Percentiles rank a stretch among this genome's conserved stretches.
Evolutionary conservation across 1,140 invertebrate genomes (phyloP).

Genomic region (Globodera rostochiensis): DNA sequence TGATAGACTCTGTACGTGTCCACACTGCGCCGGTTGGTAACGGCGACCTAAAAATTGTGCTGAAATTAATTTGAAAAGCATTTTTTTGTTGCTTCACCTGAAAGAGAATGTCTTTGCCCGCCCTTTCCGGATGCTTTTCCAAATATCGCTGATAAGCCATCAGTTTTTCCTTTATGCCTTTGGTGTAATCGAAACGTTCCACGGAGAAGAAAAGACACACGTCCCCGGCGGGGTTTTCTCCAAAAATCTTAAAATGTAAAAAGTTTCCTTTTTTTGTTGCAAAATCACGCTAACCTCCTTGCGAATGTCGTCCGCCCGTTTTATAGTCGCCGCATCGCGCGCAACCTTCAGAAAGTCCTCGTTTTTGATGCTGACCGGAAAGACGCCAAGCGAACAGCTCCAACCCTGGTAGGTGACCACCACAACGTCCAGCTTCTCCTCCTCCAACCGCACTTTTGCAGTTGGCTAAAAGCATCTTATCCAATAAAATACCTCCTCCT

Average conservation of each 20-base stretch:
- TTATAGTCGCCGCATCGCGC: conserved; percentile 48
- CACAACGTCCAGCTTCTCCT: conserved; percentile 59
- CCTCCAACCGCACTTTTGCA: conserved; percentile 50
- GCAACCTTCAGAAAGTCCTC: conserved; percentile 63
- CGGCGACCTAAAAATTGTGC: conserved; percentile 49
- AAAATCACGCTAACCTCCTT: conserved; percentile 45
- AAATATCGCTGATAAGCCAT: conserved; percentile 60
- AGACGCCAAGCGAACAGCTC: conserved; percentile 64
- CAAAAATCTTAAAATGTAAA: conserved; percentile 50
- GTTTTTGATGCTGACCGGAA: conserved; percentile 64
- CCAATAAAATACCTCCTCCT: too few species aligned
- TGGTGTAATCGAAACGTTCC: conserved; percentile 64
- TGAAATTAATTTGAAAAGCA: too few species aligned
- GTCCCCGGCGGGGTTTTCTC: conserved; percentile 52
- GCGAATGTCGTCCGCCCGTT: conserved; percentile 55
- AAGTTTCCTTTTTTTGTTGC: conserved; percentile 18
- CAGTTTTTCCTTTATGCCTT: conserved; percentile 63
- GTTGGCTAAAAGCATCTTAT: conserved; percentile 22
- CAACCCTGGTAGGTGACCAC: conserved; percentile 63
- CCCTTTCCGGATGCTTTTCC: conserved; percentile 59
- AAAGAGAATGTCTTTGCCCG: conserved; percentile 61
- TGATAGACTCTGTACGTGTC: conserved; percentile 65
- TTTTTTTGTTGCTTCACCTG: conserved; percentile 40
- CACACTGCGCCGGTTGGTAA: conserved; percentile 62
- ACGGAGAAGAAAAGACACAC: conserved; percentile 64